Evolutionary conservation across 1,140 invertebrate genomes (phyloP).

Genomic region (Dermatophagoides farinae): DNA sequence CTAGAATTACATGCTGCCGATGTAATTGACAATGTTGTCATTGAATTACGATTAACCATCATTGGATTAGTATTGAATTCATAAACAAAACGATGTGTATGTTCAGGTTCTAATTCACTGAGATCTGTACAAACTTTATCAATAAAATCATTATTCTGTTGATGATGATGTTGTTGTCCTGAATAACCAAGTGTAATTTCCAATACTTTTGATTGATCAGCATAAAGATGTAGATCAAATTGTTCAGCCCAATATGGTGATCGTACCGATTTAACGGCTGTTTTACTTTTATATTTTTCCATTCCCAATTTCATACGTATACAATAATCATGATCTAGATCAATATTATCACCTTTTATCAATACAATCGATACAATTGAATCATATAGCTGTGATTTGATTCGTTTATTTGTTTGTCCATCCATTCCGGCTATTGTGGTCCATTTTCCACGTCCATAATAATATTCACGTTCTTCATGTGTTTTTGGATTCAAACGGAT

Average conservation of each 20-base stretch:
- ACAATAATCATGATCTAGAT: conserved; percentile 76
- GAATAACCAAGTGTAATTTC: conserved; percentile 67
- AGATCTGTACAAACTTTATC: conserved; percentile 68
- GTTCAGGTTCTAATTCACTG: conserved; percentile 59
- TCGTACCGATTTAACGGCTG: conserved; percentile 38
- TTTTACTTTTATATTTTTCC: conserved; percentile 95
- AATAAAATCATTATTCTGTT: conserved; percentile 41
- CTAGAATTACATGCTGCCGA: conserved; percentile 53
- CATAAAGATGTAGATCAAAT: conserved; percentile 87
- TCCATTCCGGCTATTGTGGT: conserved; percentile 1
- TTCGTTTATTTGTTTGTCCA: conserved; percentile 30
- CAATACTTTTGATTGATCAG: conserved; percentile 61
- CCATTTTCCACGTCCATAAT: conserved; percentile 34
- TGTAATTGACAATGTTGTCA: conserved; percentile 22
- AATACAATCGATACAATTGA: conserved; percentile 86
- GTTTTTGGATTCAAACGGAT: conserved; percentile 63
- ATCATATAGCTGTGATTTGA: conserved; percentile 82
- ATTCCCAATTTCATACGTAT: conserved; percentile 91
- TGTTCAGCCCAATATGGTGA: conserved; percentile 86
- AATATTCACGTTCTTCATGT: conserved; percentile 76
- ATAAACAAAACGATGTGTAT: conserved; percentile 64
- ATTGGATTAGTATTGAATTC: conserved; percentile 49
- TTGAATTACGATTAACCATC: conserved; percentile 53
- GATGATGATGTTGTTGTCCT: conserved; percentile 29
- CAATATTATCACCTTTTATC: conserved; percentile 78